These are phyloP conservation scores for Anthoptus insignis DNA, from an alignment of 2,888 invertebrate genomes.

Conservation along the genomic window DNA sequence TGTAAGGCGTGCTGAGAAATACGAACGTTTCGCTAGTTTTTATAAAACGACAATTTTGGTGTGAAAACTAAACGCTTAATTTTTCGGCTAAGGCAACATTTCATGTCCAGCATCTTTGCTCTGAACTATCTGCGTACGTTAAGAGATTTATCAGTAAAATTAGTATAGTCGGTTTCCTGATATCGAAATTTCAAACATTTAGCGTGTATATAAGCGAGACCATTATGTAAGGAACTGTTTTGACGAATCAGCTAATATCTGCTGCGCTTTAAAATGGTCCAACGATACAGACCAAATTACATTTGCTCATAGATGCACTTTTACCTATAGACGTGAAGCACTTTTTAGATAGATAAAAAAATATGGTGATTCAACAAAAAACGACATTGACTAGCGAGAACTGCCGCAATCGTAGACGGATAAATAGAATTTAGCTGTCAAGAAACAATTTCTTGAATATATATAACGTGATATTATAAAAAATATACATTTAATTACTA, in stretches of 20 bases:
- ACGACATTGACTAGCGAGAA: constrained; percentile 69
- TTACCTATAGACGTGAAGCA: constrained; percentile 71
- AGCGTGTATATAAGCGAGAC: constrained; percentile 48
- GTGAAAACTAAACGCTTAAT: constrained; percentile 69
- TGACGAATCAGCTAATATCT: constrained; percentile 47
- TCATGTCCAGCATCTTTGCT: constrained; percentile 65
- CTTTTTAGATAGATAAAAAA: constrained; percentile 70
- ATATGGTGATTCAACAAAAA: constrained; percentile 43
- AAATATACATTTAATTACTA: constrained; percentile 42
- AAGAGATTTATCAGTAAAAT: constrained; percentile 49
- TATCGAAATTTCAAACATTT: constrained; percentile 40
- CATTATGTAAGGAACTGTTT: constrained; percentile 29
- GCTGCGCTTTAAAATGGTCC: constrained; percentile 72
- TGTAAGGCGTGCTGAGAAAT: constrained; percentile 1
- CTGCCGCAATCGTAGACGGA: constrained; percentile 69
- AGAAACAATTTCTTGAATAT: constrained; percentile 31
- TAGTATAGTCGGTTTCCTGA: constrained; percentile 53
- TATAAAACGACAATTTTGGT: constrained; percentile 50
- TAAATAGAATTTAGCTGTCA: constrained; percentile 46
- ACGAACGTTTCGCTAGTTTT: constrained; percentile 2
- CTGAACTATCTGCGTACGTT: constrained; percentile 53
- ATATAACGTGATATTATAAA: constrained; percentile 49
- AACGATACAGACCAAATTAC: constrained; percentile 68
- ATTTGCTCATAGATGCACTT: constrained; percentile 82
- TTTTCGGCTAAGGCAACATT: constrained; percentile 61